phyloP scores from a whole-genome alignment of 2,113 vertebrate species.

The Scophthalmus maximus region DNA sequence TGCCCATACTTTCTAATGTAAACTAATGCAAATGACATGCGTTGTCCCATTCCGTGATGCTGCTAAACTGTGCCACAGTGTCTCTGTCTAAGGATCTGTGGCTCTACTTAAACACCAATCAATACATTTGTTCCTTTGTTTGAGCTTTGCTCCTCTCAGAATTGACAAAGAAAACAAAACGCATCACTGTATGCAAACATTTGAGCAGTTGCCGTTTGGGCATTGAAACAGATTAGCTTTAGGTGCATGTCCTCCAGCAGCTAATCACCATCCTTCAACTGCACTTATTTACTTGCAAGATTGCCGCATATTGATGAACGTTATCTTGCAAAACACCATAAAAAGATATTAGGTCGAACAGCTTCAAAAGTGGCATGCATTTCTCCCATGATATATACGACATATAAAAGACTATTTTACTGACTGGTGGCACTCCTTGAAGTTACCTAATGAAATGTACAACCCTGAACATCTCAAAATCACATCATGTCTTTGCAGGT shows the following conservation, averaged over 20 bases:
- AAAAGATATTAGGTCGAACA: background rate
- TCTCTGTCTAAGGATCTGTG: constrained; percentile 3
- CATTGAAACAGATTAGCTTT: background rate
- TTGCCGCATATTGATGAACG: background rate
- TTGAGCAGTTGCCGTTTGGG: background rate
- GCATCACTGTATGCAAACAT: constrained; percentile 28
- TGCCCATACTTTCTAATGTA: background rate
- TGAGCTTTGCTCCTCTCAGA: constrained; percentile 39
- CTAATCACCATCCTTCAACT: background rate
- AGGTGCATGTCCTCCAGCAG: background rate
- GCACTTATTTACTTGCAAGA: background rate
- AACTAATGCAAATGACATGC: background rate
- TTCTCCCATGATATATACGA: background rate
- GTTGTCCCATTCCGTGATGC: no score
- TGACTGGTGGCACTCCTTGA: background rate
- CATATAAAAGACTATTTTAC: background rate
- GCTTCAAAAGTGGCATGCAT: background rate
- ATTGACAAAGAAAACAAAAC: constrained; percentile 12
- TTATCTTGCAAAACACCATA: background rate
- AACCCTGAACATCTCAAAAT: background rate
- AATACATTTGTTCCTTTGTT: constrained; percentile 33
- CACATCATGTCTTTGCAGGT: no score
- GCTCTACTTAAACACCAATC: constrained; percentile 21
- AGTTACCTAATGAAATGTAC: background rate
- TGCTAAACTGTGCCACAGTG: background rate